phyloP scores from a whole-genome alignment of 2,797 vertebrate genomes.

The Catharus ustulatus region DNA sequence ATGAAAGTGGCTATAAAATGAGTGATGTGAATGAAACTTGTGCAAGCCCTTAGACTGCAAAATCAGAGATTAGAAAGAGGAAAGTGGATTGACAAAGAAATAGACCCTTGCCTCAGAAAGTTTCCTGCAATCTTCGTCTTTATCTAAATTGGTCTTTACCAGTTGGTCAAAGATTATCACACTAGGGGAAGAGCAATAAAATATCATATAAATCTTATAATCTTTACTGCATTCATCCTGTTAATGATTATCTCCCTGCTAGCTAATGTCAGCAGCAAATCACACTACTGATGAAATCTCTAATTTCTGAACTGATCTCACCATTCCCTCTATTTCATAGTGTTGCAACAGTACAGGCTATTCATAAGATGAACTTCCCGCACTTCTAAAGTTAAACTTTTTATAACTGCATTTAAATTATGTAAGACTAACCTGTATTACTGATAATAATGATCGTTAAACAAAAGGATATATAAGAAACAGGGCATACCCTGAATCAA shows the following conservation, averaged over 20 bases:
- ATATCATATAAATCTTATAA: not conserved
- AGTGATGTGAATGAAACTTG: not conserved
- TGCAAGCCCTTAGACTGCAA: not conserved
- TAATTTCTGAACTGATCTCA: not conserved
- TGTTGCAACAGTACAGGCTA: not conserved
- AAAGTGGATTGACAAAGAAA: not conserved
- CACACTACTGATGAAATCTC: not conserved
- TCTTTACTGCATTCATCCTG: constrained; percentile 5
- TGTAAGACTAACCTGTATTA: not conserved
- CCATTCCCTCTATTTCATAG: not conserved
- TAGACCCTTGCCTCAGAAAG: not conserved
- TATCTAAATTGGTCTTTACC: not conserved
- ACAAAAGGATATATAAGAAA: not conserved
- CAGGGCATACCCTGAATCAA: not conserved
- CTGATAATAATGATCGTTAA: not conserved
- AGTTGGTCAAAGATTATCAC: not conserved
- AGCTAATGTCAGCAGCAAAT: not conserved
- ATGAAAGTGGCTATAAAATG: not conserved
- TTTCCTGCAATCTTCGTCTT: not conserved
- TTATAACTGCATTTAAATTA: not conserved
- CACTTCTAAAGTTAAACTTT: not conserved
- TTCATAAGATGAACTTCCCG: not conserved
- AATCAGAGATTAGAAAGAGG: not conserved
- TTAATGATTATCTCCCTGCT: constrained; percentile 45
- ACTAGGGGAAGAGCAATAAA: not conserved